Evolutionary conservation across 2,888 invertebrate species (phyloP).

Genomic region (Lasioglossum calceatum): DNA sequence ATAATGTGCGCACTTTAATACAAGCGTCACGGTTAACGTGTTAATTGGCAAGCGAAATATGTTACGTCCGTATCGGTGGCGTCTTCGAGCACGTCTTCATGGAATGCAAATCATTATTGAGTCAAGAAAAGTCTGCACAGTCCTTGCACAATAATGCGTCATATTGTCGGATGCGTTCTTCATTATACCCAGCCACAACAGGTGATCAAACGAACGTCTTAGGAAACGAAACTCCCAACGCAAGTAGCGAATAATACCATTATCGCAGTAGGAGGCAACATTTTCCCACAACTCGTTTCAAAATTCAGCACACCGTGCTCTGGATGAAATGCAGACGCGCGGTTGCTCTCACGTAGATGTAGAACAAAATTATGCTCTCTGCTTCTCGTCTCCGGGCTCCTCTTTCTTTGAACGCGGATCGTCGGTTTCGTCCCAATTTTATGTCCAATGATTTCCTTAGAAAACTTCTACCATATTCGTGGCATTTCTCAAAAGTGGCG

Average conservation of each 20-base stretch:
- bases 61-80: background rate
- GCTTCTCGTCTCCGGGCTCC: background rate
- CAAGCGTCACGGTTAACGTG: conserved; percentile 6
- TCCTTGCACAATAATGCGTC: conserved; percentile 1
- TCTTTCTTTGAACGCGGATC: background rate
- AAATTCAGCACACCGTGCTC: background rate
- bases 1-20: background rate
- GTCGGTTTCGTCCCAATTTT: too few species aligned
- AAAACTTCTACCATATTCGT: too few species aligned
- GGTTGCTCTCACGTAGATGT: background rate
- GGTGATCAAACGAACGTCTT: conserved; percentile 1
- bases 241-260: background rate
- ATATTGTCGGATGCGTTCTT: background rate
- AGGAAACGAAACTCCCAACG: background rate
- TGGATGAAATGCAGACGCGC: background rate
- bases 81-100: background rate
- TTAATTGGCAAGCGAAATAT: conserved; percentile 4
- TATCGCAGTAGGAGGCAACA: background rate
- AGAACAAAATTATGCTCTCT: background rate
- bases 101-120: background rate
- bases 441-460: too few species aligned
- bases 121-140: background rate
- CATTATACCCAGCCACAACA: background rate
- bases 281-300: conserved; percentile 13
- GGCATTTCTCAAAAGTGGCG: too few species aligned